Base-by-base conservation (phyloP, 2,888 invertebrate genomes). In the Endotricha flammealis region DNA sequence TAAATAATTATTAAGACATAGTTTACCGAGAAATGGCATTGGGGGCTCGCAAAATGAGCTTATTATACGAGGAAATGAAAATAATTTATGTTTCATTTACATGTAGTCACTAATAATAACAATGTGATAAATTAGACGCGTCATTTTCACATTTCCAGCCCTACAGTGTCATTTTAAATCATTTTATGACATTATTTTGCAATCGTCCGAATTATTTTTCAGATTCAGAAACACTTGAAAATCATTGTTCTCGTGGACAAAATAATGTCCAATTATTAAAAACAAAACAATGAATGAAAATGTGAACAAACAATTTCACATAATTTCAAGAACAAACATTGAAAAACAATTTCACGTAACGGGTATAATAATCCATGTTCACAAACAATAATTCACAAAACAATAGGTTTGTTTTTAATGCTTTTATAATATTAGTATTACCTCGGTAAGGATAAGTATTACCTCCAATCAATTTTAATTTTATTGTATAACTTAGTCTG, bases 381-480 rank as follows among this genome's bases (percentile, higher is more conserved):
- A 83, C 82, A 85, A 82, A 77, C 57, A 38, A 42, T n/a, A 49
- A 4, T 72, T 74, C 76, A 77, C 75, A 78, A 75, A 72, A 20
- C 56, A 61, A 57, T 48, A 50, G 53, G n/a, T n/a, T n/a, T 48
- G 53, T 50, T 57, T 59, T 60, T 50, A 45, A 65, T 75, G 73
- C 73, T 76, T 75, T 68, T 69, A 62, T 67, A 60, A 65, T 62
- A 52, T 82, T 80, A 83, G 83, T 85, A 83, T 85, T 83, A 83
- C 82, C 80, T 85, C 80, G 75, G 64, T 77, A 78, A 69, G 69
- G 48, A 70, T 83, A 83, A 85, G 83, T 83, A 83, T 83, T 81
- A 82, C 75, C 78, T 82, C 76, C 76, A 72, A 69, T 65, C 61
- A 63, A n/a, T n/a, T 71, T 74, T 74, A 68, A 70, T 73, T 64